These are phyloP conservation scores for Rhamphomyia laevipes DNA, from an alignment of 2,888 invertebrate genomes.

Conservation along the genomic window DNA sequence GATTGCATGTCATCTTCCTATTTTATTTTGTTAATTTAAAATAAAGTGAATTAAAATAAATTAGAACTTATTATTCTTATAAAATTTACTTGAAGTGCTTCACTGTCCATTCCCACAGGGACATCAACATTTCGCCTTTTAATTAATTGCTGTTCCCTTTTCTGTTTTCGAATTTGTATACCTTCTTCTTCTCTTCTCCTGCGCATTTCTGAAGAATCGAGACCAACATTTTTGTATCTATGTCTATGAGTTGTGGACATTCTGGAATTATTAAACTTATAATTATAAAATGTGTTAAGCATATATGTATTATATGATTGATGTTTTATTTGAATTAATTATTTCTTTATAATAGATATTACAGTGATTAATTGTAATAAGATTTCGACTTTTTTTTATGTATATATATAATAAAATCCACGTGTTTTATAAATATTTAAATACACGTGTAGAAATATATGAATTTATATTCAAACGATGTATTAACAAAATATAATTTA, in stretches of 20 bases:
- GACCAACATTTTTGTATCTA: slow-evolving; percentile 86
- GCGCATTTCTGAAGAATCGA: slow-evolving; percentile 85
- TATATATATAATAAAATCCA: too few relatives aligned
- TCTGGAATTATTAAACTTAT: slow-evolving; percentile 1
- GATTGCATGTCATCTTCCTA: slow-evolving; percentile 24
- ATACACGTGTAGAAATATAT: too few relatives aligned
- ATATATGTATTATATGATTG: too few relatives aligned
- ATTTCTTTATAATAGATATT: too few relatives aligned
- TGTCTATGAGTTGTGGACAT: slow-evolving; percentile 81
- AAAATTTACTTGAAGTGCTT: slow-evolving; percentile 32
- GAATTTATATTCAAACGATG: too few relatives aligned
- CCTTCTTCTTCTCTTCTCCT: slow-evolving; percentile 92
- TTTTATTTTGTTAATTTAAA: too few relatives aligned
- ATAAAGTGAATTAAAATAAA: not conserved
- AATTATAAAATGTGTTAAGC: too few relatives aligned
- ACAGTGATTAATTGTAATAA: too few relatives aligned
- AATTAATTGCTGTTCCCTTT: slow-evolving; percentile 86
- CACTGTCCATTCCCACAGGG: slow-evolving; percentile 34
- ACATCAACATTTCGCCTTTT: slow-evolving; percentile 75
- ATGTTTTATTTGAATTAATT: too few relatives aligned
- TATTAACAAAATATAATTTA: too few relatives aligned
- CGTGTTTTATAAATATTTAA: too few relatives aligned
- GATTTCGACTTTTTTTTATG: too few relatives aligned
- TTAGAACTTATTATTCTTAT: not conserved
- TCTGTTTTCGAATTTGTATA: slow-evolving; percentile 88